Percentiles rank a stretch among this genome's conserved stretches.
phyloP scores from a whole-genome alignment of 2,797 vertebrate species.

The Cirrhinus molitorella region DNA sequence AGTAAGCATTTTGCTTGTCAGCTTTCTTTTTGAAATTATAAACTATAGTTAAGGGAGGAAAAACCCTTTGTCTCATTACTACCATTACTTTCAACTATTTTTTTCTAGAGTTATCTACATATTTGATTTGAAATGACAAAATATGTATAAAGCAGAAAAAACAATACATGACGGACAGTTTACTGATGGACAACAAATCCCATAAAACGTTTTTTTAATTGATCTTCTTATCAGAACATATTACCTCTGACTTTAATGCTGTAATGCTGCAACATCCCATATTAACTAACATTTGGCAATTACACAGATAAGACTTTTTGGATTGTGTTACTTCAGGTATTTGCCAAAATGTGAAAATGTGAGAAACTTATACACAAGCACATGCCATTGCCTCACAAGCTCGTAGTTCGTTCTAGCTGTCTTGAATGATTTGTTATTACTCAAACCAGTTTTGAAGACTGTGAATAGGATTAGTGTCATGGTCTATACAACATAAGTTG shows the following conservation, averaged over 20 bases:
- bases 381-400: background rate
- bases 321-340: background rate
- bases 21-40: background rate
- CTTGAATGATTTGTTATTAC: background rate
- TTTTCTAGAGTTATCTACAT: background rate
- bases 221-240: background rate
- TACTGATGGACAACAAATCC: background rate
- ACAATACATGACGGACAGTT: background rate
- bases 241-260: background rate
- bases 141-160: background rate
- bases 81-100: too few species aligned
- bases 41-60: background rate
- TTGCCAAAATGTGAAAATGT: background rate
- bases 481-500: background rate
- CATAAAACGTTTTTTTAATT: background rate
- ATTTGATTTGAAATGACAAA: background rate
- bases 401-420: background rate
- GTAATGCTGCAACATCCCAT: background rate
- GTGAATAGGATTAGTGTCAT: background rate
- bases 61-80: background rate
- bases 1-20: background rate
- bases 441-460: slow-evolving; percentile 23
- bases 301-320: background rate
- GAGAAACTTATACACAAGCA: background rate
- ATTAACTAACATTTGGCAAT: too few species aligned